These are phyloP conservation scores for Acromyrmex heyeri DNA, from an alignment of 1,140 invertebrate genomes.

Conservation along the genomic window DNA sequence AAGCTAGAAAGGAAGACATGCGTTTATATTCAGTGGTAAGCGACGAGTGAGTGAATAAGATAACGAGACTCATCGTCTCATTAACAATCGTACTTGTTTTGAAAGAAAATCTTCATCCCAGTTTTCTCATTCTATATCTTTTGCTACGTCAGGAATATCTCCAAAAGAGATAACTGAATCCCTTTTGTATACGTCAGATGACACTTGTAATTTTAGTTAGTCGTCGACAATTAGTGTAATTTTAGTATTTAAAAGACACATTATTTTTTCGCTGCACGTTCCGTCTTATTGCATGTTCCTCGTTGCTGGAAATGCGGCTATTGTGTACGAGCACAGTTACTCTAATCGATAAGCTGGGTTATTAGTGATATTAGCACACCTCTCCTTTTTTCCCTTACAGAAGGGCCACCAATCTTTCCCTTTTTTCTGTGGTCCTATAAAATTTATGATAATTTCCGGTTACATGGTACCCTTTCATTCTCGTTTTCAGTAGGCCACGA, in stretches of 20 bases:
- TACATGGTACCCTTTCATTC: constrained; percentile 39
- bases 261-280: constrained; percentile 49
- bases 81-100: constrained; percentile 56
- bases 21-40: constrained; percentile 33
- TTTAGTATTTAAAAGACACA: constrained; percentile 62
- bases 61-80: constrained; percentile 58
- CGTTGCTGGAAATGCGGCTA: constrained; percentile 43
- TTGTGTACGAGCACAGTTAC: constrained; percentile 22
- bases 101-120: constrained; percentile 54
- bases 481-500: constrained; percentile 17
- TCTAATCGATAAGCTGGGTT: constrained; percentile 72
- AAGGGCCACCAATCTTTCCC: constrained; percentile 7
- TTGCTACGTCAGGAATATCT: not conserved
- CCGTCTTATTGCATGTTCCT: constrained; percentile 63
- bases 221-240: constrained; percentile 67
- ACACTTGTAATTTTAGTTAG: constrained; percentile 61
- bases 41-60: constrained; percentile 3
- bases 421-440: constrained; percentile 16
- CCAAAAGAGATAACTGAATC: constrained; percentile 7
- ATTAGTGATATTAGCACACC: constrained; percentile 72
- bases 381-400: constrained; percentile 42
- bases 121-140: constrained; percentile 48
- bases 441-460: constrained; percentile 59
- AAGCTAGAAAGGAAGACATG: constrained; percentile 35
- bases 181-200: not conserved